A percentile compares a stretch with the other conserved stretches of the same genome.
Conservation (phyloP, 2,797 vertebrate genomes). For the Semaprochilodus insignis region DNA sequence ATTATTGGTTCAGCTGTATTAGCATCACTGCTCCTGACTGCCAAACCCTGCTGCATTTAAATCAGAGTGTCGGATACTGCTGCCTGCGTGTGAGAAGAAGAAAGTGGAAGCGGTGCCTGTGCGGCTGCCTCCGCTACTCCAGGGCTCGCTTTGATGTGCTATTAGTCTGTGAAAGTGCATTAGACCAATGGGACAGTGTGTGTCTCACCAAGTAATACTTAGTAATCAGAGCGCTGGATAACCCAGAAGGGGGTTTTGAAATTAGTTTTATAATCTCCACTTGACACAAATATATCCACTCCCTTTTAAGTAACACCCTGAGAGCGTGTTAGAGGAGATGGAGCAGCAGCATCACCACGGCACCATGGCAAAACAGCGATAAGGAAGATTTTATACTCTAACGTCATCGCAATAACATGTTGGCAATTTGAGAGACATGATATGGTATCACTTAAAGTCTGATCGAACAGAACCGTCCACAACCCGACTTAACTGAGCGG, state of each 20-base stretch:
- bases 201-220: slow-evolving; percentile 45
- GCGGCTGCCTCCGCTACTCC: slow-evolving; percentile 29
- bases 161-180: slow-evolving; percentile 57
- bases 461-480: background rate
- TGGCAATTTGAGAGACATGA: slow-evolving; percentile 14
- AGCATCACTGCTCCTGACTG: background rate
- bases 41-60: slow-evolving; percentile 6
- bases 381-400: background rate
- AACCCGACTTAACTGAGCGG: background rate
- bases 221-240: slow-evolving; percentile 45
- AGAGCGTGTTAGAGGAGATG: slow-evolving; percentile 5
- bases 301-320: slow-evolving; percentile 21
- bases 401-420: background rate
- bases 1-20: background rate
- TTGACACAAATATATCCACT: slow-evolving; percentile 43
- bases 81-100: slow-evolving; percentile 1
- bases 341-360: background rate
- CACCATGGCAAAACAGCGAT: slow-evolving; percentile 11
- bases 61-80: background rate
- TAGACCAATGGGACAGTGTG: slow-evolving; percentile 53
- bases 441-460: background rate
- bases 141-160: slow-evolving; percentile 56
- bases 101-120: slow-evolving; percentile 24
- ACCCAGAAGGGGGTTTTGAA: slow-evolving; percentile 53
- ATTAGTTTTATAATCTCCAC: slow-evolving; percentile 64